Conservation (phyloP, 1,140 invertebrate genomes). For the Andrena cerasifolii region DNA sequence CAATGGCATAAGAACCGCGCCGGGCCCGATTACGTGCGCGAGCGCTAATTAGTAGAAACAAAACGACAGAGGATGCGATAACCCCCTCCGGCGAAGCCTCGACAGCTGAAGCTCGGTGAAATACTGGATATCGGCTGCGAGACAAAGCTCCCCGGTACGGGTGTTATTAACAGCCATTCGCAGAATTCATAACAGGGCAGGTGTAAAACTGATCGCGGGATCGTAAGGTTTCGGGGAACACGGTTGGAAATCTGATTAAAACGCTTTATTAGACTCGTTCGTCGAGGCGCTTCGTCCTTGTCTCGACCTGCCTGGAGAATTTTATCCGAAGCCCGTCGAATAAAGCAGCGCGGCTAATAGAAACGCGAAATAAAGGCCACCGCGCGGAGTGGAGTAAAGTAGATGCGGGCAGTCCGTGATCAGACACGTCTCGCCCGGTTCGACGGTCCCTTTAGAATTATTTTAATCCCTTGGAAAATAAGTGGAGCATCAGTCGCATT, state of each 20-base stretch:
- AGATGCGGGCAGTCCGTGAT: background rate
- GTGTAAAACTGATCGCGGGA: no score
- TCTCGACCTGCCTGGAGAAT: background rate
- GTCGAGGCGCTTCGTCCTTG: background rate
- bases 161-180: slow-evolving; percentile 4
- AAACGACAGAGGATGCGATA: background rate
- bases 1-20: background rate
- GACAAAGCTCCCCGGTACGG: background rate
- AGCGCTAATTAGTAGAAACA: slow-evolving; percentile 20
- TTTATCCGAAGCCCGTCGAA: background rate
- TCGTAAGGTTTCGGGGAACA: background rate
- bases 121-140: slow-evolving; percentile 2
- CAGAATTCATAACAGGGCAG: slow-evolving; percentile 23
- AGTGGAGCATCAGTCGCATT: background rate
- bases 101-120: background rate
- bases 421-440: background rate
- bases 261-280: background rate
- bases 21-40: background rate
- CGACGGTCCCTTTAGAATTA: background rate
- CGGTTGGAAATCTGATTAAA: no score
- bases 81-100: background rate
- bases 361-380: slow-evolving; percentile 1
- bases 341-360: background rate
- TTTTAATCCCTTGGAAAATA: slow-evolving; percentile 43
- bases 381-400: background rate